Percentiles rank a stretch among this genome's conserved stretches.
phyloP scores from a whole-genome alignment of 2,113 vertebrate genomes.

The Embiotoca jacksoni region DNA sequence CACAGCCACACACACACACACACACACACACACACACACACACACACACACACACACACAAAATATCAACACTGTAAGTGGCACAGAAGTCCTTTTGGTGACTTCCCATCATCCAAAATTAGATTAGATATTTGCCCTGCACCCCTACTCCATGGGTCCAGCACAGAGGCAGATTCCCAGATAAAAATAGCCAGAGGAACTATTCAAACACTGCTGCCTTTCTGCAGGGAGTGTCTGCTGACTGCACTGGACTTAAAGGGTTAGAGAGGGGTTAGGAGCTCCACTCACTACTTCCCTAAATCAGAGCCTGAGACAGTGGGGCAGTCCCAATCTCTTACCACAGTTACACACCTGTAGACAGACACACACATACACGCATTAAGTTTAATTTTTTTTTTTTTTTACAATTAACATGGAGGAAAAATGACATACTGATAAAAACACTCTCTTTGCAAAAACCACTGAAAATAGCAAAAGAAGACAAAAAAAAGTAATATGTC shows the following conservation, averaged over 20 bases:
- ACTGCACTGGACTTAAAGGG: slow-evolving; percentile 73
- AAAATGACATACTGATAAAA: no score
- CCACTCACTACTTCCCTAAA: slow-evolving; percentile 60
- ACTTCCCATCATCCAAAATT: slow-evolving; percentile 84
- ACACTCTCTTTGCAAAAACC: no score
- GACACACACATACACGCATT: background rate
- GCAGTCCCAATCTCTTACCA: background rate
- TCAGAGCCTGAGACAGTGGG: slow-evolving; percentile 43
- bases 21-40: slow-evolving; percentile 44
- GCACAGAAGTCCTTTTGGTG: slow-evolving; percentile 75
- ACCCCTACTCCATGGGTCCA: slow-evolving; percentile 71
- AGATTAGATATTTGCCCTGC: slow-evolving; percentile 82
- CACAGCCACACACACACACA: slow-evolving; percentile 61
- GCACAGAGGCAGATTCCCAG: slow-evolving; percentile 84
- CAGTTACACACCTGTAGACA: slow-evolving; percentile 10
- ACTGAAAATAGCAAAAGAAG: no score
- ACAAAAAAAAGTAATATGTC: no score
- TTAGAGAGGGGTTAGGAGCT: slow-evolving; percentile 80
- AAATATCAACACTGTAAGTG: slow-evolving; percentile 71
- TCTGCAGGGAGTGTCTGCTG: slow-evolving; percentile 79
- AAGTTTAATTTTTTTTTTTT: background rate
- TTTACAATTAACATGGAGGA: no score
- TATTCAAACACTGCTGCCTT: slow-evolving; percentile 82
- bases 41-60: slow-evolving; percentile 66
- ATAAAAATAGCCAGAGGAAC: slow-evolving; percentile 85